Evolutionary conservation across 2,113 vertebrate genomes (phyloP), one percentile per base, ranked within the genome.

Genomic region (Sphaerodactylus townsendi): DNA sequence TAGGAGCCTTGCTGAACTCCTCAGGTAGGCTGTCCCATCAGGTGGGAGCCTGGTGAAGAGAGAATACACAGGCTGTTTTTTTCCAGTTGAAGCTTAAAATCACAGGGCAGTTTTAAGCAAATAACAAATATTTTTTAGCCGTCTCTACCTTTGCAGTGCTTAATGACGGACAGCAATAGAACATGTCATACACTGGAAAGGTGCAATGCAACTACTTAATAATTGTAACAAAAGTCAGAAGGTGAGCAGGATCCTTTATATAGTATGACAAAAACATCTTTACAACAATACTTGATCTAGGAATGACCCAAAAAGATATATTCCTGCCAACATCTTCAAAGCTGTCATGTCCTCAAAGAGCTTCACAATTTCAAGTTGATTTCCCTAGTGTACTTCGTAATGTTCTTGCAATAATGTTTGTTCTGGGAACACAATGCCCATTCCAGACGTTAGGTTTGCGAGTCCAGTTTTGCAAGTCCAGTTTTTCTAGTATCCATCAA

Each of bases 311-410:
- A 84, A 89, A 92, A 93, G 73, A 64, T 69, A 82, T 35, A 78
- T 76, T 90, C 65, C 90, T 92, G 87, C 86, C 86, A 92, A 84
- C 72, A 86, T 92, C 86, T 93, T 93, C 91, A 92, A 93, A 94
- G 88, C 72, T 87, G 77, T 81, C 79, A 89, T 39, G 19, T 81
- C 90, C 70, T 91, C 89, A 90, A 84, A 88, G 66, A 87, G 28
- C 0, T 0, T 59, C 89, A 0, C 0, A 33, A 64, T 70, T 87
- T 91, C 82, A 71, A 87, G 72, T 77, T 87, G 90, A 93, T 93
- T 91, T 91, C 87, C 85, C 86, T 88, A 76, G 90, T 89, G 87
- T 80, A 78, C 83, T 87, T 93, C 89, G 85, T 90, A 92, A 86
- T 74, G 85, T 82, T 88, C 90, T 28, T 80, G 56, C 86, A 88